These are phyloP conservation scores for Phortica variegata DNA, from an alignment of 1,140 invertebrate species.

Conservation along the genomic window DNA sequence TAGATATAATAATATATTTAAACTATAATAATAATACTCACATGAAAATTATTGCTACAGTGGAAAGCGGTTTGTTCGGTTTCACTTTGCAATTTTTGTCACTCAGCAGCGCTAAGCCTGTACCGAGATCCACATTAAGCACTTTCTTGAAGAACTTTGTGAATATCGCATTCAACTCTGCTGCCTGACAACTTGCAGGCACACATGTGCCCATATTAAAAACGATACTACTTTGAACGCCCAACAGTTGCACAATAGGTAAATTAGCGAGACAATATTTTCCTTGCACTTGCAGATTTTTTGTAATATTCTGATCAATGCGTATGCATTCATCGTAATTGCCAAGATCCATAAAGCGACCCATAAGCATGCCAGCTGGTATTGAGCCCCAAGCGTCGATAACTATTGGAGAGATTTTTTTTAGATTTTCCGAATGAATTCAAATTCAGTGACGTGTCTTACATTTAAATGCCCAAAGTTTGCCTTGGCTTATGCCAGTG, in stretches of 20 bases:
- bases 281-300: neutral
- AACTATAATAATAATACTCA: neutral
- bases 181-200: neutral
- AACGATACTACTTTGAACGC: neutral
- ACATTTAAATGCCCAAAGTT: neutral
- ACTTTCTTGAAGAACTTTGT: neutral
- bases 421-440: neutral
- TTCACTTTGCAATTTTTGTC: neutral
- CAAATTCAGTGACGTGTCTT: neutral
- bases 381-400: slow-evolving; percentile 13
- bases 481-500: neutral
- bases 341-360: slow-evolving; percentile 7
- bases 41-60: neutral
- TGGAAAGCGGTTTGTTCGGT: neutral
- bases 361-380: slow-evolving; percentile 10
- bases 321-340: slow-evolving; percentile 12
- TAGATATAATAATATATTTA: neutral
- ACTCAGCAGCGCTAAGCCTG: neutral
- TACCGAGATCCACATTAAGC: neutral
- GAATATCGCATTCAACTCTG: neutral
- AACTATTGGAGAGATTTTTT: neutral
- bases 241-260: neutral
- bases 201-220: too few species aligned
- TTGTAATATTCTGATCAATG: neutral
- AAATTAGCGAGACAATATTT: neutral